These are phyloP conservation scores for Cricetomys ansorgei DNA, from an alignment of 2,113 vertebrate genomes.

Conservation along the genomic window DNA sequence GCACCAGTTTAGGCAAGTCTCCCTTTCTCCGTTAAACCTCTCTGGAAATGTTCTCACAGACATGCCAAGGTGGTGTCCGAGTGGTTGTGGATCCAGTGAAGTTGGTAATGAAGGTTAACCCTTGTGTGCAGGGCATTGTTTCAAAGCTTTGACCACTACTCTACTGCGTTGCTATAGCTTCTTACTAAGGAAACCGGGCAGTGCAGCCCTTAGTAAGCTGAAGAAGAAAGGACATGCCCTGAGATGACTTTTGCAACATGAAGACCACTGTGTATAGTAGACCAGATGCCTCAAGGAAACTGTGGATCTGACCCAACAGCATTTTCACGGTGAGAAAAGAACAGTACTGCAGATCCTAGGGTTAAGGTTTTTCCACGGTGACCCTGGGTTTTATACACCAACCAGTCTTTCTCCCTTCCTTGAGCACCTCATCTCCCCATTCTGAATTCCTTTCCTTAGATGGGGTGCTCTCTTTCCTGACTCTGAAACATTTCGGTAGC, in stretches of 20 bases:
- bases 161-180: neutral
- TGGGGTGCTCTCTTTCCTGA: neutral
- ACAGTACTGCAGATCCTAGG: neutral
- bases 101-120: neutral
- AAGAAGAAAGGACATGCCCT: neutral
- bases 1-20: neutral
- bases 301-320: neutral
- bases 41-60: neutral
- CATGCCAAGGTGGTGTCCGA: neutral
- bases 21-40: neutral
- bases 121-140: neutral
- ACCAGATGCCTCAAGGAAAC: neutral
- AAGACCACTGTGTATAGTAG: neutral
- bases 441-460: neutral
- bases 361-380: neutral
- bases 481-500: neutral
- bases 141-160: neutral
- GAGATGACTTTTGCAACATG: neutral
- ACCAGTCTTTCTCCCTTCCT: neutral
- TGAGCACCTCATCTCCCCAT: neutral
- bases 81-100: neutral
- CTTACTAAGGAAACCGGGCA: neutral
- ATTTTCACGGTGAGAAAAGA: neutral
- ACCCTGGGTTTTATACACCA: neutral
- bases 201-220: neutral